Conservation (phyloP, 1,140 invertebrate species). For the Meloidogyne hapla region DNA sequence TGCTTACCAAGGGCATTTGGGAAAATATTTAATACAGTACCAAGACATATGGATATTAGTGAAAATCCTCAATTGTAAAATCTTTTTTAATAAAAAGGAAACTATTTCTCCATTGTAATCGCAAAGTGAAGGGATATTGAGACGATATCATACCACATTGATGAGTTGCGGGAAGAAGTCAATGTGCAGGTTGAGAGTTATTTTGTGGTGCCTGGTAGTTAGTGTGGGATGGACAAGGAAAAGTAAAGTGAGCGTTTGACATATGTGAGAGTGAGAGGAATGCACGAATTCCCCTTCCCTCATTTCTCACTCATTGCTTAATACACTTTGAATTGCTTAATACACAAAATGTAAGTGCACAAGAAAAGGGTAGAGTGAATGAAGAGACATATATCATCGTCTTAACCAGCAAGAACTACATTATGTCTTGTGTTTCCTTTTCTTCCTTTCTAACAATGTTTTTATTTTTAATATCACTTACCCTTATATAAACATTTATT, state of each 20-base stretch:
- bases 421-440: too few species aligned
- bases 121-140: not conserved
- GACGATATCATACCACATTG: not conserved
- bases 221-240: not conserved
- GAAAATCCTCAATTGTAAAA: not conserved
- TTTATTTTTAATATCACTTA: too few species aligned
- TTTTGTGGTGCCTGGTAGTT: not conserved
- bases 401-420: too few species aligned
- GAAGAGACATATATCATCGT: not conserved
- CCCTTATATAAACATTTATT: too few species aligned
- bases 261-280: not conserved
- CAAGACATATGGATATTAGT: too few species aligned
- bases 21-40: not conserved
- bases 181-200: not conserved
- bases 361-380: not conserved
- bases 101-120: too few species aligned
- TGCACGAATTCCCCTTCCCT: conserved; percentile 2
- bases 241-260: not conserved
- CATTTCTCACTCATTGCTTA: not conserved
- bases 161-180: not conserved
- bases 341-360: not conserved
- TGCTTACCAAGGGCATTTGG: not conserved
- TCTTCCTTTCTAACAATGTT: too few species aligned
- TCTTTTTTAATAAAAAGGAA: too few species aligned
- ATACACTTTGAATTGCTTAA: too few species aligned